Conservation (phyloP, 2,113 vertebrate genomes). For the Megaleporinus macrocephalus region DNA sequence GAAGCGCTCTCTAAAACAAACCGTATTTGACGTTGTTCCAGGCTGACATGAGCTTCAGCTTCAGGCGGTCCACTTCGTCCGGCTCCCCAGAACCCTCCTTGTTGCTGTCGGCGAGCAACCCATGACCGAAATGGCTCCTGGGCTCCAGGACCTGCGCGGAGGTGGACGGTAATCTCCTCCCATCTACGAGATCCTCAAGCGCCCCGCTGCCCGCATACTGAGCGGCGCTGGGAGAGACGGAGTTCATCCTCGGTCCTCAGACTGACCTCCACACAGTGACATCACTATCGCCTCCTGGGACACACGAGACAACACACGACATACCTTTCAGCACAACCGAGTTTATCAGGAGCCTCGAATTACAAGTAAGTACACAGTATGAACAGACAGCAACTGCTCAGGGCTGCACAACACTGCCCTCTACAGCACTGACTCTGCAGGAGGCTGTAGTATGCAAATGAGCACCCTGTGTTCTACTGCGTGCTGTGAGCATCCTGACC, state of each 20-base stretch:
- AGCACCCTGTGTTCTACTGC: too few species aligned
- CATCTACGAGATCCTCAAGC: constrained; percentile 72
- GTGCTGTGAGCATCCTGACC: too few species aligned
- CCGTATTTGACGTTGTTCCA: constrained; percentile 96
- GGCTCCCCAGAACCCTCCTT: constrained; percentile 72
- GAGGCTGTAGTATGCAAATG: too few species aligned
- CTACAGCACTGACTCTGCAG: too few species aligned
- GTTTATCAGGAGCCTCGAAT: too few species aligned
- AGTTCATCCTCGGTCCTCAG: constrained; percentile 80
- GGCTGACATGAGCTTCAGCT: constrained; percentile 85
- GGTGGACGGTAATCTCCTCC: constrained; percentile 49
- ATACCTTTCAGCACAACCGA: background rate
- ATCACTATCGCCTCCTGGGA: constrained; percentile 62
- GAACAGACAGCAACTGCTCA: too few species aligned
- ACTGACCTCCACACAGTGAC: constrained; percentile 52
- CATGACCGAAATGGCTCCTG: constrained; percentile 64
- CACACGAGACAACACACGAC: background rate
- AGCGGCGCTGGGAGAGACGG: constrained; percentile 83
- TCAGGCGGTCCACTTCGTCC: constrained; percentile 89
- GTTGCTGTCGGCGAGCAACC: constrained; percentile 50
- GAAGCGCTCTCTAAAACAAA: constrained; percentile 57
- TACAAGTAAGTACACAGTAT: too few species aligned
- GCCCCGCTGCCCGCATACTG: constrained; percentile 79
- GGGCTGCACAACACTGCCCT: too few species aligned
- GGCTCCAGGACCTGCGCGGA: constrained; percentile 57